Conservation (phyloP, 2,888 invertebrate species). For the Pyrochroa serraticornis region DNA sequence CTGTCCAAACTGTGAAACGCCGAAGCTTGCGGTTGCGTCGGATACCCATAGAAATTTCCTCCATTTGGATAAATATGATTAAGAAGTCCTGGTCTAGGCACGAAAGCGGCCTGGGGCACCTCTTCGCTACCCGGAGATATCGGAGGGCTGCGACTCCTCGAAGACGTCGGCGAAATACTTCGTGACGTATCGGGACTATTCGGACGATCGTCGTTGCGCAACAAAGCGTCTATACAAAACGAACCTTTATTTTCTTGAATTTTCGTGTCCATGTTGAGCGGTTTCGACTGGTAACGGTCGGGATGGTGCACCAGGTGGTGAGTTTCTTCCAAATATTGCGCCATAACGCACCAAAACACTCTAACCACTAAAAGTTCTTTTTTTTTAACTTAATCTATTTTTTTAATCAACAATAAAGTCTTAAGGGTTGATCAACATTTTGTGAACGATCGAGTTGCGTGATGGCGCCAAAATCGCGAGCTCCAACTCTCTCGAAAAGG, state of each 20-base stretch:
- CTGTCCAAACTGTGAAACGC: slow-evolving; percentile 64
- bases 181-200: slow-evolving; percentile 49
- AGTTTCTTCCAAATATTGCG: slow-evolving; percentile 48
- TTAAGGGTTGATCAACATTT: background rate
- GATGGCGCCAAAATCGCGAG: too few relatives aligned
- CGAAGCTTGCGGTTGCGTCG: slow-evolving; percentile 58
- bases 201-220: slow-evolving; percentile 56
- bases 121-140: slow-evolving; percentile 87
- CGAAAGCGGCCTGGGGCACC: slow-evolving; percentile 60
- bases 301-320: slow-evolving; percentile 42
- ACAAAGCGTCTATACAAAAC: slow-evolving; percentile 90
- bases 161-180: slow-evolving; percentile 57
- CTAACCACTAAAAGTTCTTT: background rate
- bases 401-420: background rate
- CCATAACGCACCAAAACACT: slow-evolving; percentile 34
- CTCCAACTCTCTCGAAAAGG: slow-evolving; percentile 1
- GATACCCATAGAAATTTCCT: slow-evolving; percentile 55
- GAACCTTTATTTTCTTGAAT: slow-evolving; percentile 64
- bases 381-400: too few relatives aligned
- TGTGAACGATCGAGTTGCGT: background rate
- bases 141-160: slow-evolving; percentile 78
- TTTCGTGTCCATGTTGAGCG: slow-evolving; percentile 55
- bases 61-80: slow-evolving; percentile 55
- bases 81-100: slow-evolving; percentile 68
- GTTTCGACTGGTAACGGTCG: slow-evolving; percentile 43